A percentile compares a stretch with the other conserved stretches of the same genome.
Evolutionary conservation across 2,113 vertebrate genomes (phyloP).

Genomic region (Bos taurus): DNA sequence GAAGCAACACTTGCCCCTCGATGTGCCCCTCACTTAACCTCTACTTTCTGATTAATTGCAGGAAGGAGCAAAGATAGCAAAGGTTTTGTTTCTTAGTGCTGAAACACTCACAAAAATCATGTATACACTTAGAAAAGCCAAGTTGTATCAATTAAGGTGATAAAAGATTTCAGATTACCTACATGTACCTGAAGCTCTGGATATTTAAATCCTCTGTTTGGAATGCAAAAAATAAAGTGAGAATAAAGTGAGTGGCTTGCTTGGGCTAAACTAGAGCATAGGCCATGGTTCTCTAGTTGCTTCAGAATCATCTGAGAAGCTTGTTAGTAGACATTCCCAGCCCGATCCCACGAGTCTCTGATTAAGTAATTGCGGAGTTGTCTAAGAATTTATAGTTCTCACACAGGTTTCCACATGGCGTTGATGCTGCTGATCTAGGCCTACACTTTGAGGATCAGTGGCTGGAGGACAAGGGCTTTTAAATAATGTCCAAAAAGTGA

Average conservation of each 20-base stretch:
- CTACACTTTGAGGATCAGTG: not conserved
- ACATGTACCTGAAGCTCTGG: not conserved
- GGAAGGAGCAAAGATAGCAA: not conserved
- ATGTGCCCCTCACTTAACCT: conserved; percentile 20
- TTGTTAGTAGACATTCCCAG: not conserved
- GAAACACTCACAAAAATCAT: not conserved
- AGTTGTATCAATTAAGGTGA: not conserved
- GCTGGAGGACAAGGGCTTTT: not conserved
- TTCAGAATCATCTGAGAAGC: not conserved
- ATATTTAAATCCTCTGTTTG: not conserved
- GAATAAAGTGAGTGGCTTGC: not conserved
- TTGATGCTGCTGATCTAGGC: not conserved
- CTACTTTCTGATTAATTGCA: not conserved
- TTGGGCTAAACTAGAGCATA: not conserved
- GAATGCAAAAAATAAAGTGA: not conserved
- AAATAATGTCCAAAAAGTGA: not conserved
- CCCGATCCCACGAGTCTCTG: not conserved
- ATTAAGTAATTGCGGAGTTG: not conserved
- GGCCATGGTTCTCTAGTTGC: not conserved
- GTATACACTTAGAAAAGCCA: not conserved
- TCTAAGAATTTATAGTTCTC: not conserved
- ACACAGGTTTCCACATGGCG: not conserved
- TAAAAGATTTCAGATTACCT: conserved; percentile 6
- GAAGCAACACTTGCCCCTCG: not conserved
- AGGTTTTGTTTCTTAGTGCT: not conserved